These are phyloP conservation scores for Varanus salvator DNA, from an alignment of 2,113 vertebrate species.

Conservation along the genomic window DNA sequence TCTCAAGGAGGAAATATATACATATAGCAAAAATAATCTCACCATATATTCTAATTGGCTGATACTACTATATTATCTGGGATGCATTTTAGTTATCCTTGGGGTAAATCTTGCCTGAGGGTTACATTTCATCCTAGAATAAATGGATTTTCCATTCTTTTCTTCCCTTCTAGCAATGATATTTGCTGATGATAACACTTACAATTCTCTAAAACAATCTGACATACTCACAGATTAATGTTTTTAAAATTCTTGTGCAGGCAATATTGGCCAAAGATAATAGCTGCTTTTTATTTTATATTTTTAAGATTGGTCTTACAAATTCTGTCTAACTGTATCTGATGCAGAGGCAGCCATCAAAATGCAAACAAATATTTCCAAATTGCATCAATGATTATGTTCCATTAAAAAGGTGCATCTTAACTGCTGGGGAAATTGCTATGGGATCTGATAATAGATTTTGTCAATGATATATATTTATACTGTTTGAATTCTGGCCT, in stretches of 20 bases:
- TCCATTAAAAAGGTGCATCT: conserved; percentile 10
- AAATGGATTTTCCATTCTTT: neutral
- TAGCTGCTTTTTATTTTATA: conserved; percentile 2
- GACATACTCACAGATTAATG: conserved; percentile 15
- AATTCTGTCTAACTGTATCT: conserved; percentile 10
- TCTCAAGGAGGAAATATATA: neutral
- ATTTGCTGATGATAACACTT: neutral
- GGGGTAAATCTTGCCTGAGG: neutral
- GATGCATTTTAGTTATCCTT: conserved; percentile 19
- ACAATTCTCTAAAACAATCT: neutral
- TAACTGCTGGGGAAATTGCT: conserved; percentile 35
- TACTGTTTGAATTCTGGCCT: neutral
- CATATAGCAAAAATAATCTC: conserved; percentile 26
- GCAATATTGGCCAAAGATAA: conserved; percentile 31
- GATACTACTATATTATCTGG: neutral
- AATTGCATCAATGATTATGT: conserved; percentile 31
- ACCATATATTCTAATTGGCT: neutral
- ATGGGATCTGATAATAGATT: conserved; percentile 4
- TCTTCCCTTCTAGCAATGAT: neutral
- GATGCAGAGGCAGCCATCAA: conserved; percentile 14
- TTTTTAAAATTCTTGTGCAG: neutral
- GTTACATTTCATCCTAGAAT: conserved; percentile 20
- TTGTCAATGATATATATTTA: neutral
- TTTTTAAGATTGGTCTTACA: conserved; percentile 11
- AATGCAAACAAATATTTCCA: neutral